phyloP scores from a whole-genome alignment of 2,113 vertebrate species.

The Corythoichthys intestinalis region DNA sequence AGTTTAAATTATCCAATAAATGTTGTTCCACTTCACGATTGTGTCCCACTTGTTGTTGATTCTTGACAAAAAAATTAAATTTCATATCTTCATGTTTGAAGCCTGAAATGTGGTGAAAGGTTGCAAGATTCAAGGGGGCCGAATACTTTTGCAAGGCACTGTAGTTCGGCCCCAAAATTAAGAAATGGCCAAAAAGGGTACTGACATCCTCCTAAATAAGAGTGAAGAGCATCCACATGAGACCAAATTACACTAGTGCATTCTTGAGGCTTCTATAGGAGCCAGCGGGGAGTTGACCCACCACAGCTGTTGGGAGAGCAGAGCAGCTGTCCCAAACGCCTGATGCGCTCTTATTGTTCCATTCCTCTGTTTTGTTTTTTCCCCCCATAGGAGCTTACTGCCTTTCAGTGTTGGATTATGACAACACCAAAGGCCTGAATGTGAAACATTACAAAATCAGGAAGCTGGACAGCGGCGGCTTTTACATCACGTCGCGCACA shows the following conservation, averaged over 20 bases:
- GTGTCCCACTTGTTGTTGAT: too few species aligned
- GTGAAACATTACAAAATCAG: slow-evolving; percentile 98
- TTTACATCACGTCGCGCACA: slow-evolving; percentile 95
- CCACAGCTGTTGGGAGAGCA: slow-evolving; percentile 47
- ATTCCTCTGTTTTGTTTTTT: slow-evolving; percentile 24
- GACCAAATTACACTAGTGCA: slow-evolving; percentile 7
- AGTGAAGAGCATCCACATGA: not conserved
- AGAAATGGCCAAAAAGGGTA: not conserved
- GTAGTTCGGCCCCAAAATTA: too few species aligned
- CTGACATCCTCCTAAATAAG: not conserved
- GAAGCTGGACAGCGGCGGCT: slow-evolving; percentile 91
- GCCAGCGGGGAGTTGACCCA: slow-evolving; percentile 13
- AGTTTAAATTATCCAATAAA: too few species aligned
- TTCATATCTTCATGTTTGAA: too few species aligned
- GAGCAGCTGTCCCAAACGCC: slow-evolving; percentile 44
- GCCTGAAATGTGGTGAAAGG: too few species aligned
- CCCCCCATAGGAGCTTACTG: slow-evolving; percentile 85
- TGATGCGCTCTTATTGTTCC: slow-evolving; percentile 21
- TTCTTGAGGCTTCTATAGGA: slow-evolving; percentile 8
- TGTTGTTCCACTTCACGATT: too few species aligned
- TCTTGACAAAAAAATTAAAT: too few species aligned
- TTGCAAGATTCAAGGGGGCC: too few species aligned
- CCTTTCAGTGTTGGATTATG: slow-evolving; percentile 90
- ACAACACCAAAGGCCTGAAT: slow-evolving; percentile 90
- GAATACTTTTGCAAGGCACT: too few species aligned